A percentile compares a stretch with the other conserved stretches of the same genome.
Conservation (phyloP, 1,140 invertebrate genomes). For the Micrasema longulum region DNA sequence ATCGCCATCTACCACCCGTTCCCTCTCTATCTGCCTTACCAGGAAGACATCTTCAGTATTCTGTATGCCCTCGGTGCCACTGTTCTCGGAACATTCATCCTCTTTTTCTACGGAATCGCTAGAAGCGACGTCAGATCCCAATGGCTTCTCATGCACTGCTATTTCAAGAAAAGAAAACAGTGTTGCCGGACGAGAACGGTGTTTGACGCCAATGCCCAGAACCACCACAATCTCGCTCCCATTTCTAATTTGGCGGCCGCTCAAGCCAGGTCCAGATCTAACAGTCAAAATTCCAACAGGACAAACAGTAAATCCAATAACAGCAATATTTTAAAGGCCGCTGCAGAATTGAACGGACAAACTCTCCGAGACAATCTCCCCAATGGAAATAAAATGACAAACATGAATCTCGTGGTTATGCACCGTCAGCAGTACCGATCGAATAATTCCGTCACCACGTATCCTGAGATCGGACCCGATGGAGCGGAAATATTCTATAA, state of each 20-base stretch:
- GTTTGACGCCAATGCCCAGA: slow-evolving; percentile 72
- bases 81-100: slow-evolving; percentile 82
- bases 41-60: slow-evolving; percentile 83
- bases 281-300: slow-evolving; percentile 71
- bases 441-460: slow-evolving; percentile 77
- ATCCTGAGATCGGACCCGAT: slow-evolving; percentile 70
- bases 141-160: slow-evolving; percentile 76
- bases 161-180: slow-evolving; percentile 71
- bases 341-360: slow-evolving; percentile 66
- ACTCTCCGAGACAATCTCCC: slow-evolving; percentile 60
- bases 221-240: slow-evolving; percentile 61
- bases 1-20: slow-evolving; percentile 76
- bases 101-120: slow-evolving; percentile 88
- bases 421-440: slow-evolving; percentile 79
- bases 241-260: slow-evolving; percentile 54
- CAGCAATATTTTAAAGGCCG: slow-evolving; percentile 68
- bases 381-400: slow-evolving; percentile 63
- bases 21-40: slow-evolving; percentile 71
- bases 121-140: slow-evolving; percentile 83
- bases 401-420: slow-evolving; percentile 76
- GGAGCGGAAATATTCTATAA: slow-evolving; percentile 90
- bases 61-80: slow-evolving; percentile 79
- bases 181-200: slow-evolving; percentile 75
- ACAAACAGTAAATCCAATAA: slow-evolving; percentile 69
- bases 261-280: slow-evolving; percentile 69